phyloP scores from a whole-genome alignment of 2,888 invertebrate genomes.

The Amblyjoppa proteus region DNA sequence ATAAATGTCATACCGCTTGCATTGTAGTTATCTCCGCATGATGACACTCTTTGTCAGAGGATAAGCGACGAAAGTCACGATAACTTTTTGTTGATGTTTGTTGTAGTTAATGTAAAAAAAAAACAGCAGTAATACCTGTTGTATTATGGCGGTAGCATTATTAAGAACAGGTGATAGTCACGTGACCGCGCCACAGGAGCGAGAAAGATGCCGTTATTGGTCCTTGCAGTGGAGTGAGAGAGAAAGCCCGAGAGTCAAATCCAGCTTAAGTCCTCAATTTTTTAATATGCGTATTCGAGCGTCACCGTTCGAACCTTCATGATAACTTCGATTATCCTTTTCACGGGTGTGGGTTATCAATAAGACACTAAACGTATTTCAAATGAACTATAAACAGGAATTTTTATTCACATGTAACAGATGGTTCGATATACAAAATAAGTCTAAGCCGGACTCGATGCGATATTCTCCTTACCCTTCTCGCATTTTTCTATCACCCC shows the following conservation, averaged over 20 bases:
- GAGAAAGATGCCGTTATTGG: too few species aligned
- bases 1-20: background rate
- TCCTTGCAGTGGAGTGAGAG: too few species aligned
- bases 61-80: background rate
- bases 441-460: constrained; percentile 47
- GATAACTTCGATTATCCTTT: background rate
- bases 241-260: too few species aligned
- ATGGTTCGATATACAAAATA: constrained; percentile 35
- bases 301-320: background rate
- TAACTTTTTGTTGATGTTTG: background rate
- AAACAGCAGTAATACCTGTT: too few species aligned
- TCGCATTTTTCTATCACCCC: constrained; percentile 69
- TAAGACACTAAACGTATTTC: background rate
- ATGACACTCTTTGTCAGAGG: background rate
- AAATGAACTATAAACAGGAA: constrained; percentile 19
- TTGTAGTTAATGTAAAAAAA: too few species aligned
- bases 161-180: too few species aligned
- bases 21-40: background rate
- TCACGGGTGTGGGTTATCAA: background rate
- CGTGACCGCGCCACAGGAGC: too few species aligned
- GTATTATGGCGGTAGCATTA: too few species aligned
- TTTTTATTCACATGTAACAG: constrained; percentile 42
- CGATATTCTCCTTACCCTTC: constrained; percentile 44
- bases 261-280: too few species aligned
- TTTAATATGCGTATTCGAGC: too few species aligned